A percentile compares a stretch with the other conserved stretches of the same genome.
phyloP scores from a whole-genome alignment of 1,140 invertebrate genomes.

The Drosophila pallidifrons region DNA sequence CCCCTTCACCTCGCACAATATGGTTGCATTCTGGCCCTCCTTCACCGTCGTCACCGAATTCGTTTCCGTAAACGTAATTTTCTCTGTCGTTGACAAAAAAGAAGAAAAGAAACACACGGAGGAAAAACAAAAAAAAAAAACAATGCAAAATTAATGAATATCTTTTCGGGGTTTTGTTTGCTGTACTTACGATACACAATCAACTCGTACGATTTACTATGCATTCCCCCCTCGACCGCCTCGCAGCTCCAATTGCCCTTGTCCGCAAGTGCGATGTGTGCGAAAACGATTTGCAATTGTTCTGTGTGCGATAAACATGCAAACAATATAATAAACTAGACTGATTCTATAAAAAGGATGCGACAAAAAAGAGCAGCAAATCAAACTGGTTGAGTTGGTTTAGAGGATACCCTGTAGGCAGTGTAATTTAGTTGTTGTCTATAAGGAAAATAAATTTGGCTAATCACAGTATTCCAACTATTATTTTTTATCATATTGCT shows the following conservation, averaged over 20 bases:
- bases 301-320: conserved; percentile 50
- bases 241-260: conserved; percentile 85
- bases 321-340: conserved; percentile 16
- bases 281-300: conserved; percentile 84
- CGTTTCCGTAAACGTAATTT: conserved; percentile 86
- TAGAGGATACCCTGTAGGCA: not conserved
- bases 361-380: conserved; percentile 23
- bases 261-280: conserved; percentile 80
- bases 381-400: not conserved
- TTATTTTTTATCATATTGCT: too few species aligned
- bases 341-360: conserved; percentile 17
- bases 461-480: too few species aligned
- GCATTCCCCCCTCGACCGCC: conserved; percentile 62
- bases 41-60: conserved; percentile 84
- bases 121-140: conserved; percentile 40
- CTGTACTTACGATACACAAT: conserved; percentile 85
- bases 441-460: too few species aligned
- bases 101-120: not conserved
- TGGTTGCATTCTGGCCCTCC: conserved; percentile 85
- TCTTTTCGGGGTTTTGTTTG: conserved; percentile 28
- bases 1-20: conserved; percentile 86
- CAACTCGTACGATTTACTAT: conserved; percentile 83
- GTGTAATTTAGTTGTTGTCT: too few species aligned
- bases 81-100: conserved; percentile 50
- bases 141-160: conserved; percentile 78